These are phyloP conservation scores for Athalia circularis DNA, from an alignment of 2,888 invertebrate genomes.

Conservation along the genomic window DNA sequence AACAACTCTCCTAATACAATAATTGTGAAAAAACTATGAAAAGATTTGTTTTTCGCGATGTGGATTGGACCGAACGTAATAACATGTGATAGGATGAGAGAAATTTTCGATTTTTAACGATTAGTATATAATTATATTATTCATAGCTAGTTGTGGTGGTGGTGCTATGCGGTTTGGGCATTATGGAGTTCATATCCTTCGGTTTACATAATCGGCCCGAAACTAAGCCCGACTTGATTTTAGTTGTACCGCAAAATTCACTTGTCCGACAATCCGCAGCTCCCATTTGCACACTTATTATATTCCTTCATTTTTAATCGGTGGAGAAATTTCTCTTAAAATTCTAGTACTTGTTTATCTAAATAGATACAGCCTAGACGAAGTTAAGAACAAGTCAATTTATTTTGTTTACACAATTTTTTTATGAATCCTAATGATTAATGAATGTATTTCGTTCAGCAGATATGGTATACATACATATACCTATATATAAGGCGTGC, in stretches of 20 bases:
- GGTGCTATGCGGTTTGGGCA: background rate
- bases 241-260: slow-evolving; percentile 4
- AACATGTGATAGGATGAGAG: too few species aligned
- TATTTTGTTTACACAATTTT: slow-evolving; percentile 7
- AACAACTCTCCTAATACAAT: background rate
- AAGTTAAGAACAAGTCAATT: background rate
- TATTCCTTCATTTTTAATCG: background rate
- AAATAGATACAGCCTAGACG: background rate
- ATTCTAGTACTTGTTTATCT: background rate
- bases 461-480: background rate
- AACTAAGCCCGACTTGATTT: background rate
- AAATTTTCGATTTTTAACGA: slow-evolving; percentile 6
- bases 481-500: background rate
- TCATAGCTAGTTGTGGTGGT: background rate
- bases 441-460: too few species aligned
- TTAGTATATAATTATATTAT: background rate
- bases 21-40: too few species aligned
- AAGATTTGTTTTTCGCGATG: too few species aligned
- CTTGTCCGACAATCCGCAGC: slow-evolving; percentile 17
- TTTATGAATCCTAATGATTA: background rate
- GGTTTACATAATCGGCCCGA: slow-evolving; percentile 27
- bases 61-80: too few species aligned
- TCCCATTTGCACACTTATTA: background rate
- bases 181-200: slow-evolving; percentile 16
- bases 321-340: slow-evolving; percentile 18